Percentiles rank a stretch among this genome's conserved stretches.
phyloP scores from a whole-genome alignment of 2,888 invertebrate species.

The Melinopterus prodromus region DNA sequence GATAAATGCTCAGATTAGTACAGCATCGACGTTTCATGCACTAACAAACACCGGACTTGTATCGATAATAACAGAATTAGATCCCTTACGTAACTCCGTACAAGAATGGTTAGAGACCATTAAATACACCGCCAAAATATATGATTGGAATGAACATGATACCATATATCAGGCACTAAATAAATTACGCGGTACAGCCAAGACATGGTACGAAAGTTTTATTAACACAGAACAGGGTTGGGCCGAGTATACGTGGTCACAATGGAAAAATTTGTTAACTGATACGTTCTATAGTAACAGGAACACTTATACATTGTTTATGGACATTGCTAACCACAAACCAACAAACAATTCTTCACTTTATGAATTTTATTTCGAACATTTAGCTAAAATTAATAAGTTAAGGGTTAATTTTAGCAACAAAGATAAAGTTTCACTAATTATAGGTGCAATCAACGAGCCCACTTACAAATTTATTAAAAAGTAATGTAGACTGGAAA shows the following conservation, averaged over 20 bases:
- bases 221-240: conserved; percentile 36
- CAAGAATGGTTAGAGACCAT: conserved; percentile 39
- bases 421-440: conserved; percentile 40
- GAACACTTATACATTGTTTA: conserved; percentile 36
- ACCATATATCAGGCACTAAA: conserved; percentile 37
- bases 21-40: no score
- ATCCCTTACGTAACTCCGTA: conserved; percentile 20
- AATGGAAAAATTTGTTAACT: conserved; percentile 37
- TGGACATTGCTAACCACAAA: conserved; percentile 39
- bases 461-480: conserved; percentile 35
- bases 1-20: no score
- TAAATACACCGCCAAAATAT: conserved; percentile 31
- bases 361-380: conserved; percentile 39
- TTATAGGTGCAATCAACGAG: conserved; percentile 39
- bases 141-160: conserved; percentile 30
- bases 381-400: conserved; percentile 39
- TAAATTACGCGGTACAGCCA: conserved; percentile 33
- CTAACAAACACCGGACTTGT: conserved; percentile 14
- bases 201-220: conserved; percentile 39
- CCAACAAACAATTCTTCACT: conserved; percentile 34
- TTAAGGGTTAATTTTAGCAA: conserved; percentile 36
- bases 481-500: conserved; percentile 31
- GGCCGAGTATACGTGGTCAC: conserved; percentile 35
- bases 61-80: conserved; percentile 36
- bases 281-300: conserved; percentile 32